Conservation (phyloP, 1,140 invertebrate genomes). For the Lepidostoma basale region DNA sequence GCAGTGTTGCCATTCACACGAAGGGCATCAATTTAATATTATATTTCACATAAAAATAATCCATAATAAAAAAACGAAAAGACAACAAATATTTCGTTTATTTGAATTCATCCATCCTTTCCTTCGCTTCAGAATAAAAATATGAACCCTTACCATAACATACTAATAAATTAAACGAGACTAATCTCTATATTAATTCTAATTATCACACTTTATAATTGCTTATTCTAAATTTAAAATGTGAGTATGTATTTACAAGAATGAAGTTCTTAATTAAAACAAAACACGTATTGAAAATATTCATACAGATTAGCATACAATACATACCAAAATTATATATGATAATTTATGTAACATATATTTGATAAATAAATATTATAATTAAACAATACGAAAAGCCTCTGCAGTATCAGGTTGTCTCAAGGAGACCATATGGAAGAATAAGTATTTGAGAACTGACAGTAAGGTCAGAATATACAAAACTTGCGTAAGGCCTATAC, state of each 20-base stretch:
- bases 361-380: too few relatives aligned
- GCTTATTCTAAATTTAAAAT: slow-evolving; percentile 6
- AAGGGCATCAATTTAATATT: too few relatives aligned
- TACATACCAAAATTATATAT: background rate
- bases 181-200: background rate
- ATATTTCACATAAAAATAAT: too few relatives aligned
- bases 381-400: too few relatives aligned
- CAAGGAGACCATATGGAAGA: too few relatives aligned
- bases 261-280: background rate
- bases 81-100: slow-evolving; percentile 14
- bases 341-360: too few relatives aligned
- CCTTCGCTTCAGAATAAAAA: background rate
- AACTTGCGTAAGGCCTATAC: too few relatives aligned
- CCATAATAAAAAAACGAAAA: background rate
- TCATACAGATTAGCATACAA: background rate
- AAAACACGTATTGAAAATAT: background rate
- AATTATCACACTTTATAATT: slow-evolving; percentile 21
- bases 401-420: too few relatives aligned
- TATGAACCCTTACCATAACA: background rate
- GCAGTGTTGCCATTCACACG: too few relatives aligned
- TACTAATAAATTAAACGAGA: background rate
- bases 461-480: too few relatives aligned
- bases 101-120: background rate
- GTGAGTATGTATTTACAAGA: background rate
- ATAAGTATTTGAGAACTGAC: too few relatives aligned